Evolutionary conservation across 2,797 vertebrate species (phyloP).

Genomic region (Spea hammondii): DNA sequence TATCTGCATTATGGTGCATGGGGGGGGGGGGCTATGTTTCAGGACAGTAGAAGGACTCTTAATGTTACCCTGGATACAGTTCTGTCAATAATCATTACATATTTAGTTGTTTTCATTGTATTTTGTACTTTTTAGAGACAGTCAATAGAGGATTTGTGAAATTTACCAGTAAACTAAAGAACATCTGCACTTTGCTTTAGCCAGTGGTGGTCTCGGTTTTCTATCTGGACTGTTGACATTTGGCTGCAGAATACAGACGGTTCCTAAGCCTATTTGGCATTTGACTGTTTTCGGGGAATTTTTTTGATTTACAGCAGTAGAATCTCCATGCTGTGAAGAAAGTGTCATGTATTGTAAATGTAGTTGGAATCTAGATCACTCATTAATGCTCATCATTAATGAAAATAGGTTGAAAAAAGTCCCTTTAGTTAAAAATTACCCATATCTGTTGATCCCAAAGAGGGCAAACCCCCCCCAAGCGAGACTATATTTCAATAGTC

Average conservation of each 20-base stretch:
- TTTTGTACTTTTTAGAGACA: slow-evolving; percentile 32
- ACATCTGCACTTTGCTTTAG: slow-evolving; percentile 32
- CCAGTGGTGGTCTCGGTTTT: slow-evolving; percentile 46
- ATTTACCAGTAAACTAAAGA: slow-evolving; percentile 34
- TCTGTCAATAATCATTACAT: slow-evolving; percentile 4
- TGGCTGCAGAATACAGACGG: slow-evolving; percentile 9
- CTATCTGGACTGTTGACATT: slow-evolving; percentile 26
- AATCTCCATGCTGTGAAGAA: slow-evolving; percentile 40
- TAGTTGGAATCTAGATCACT: too few species aligned
- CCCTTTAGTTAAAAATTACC: too few species aligned
- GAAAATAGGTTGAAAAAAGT: too few species aligned
- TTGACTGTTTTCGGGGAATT: slow-evolving; percentile 26
- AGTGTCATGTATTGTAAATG: neutral
- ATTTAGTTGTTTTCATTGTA: slow-evolving; percentile 25
- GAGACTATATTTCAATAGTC: too few species aligned
- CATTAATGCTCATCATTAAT: too few species aligned
- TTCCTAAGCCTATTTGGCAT: slow-evolving; percentile 20
- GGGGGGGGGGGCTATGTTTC: neutral
- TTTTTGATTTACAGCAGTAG: slow-evolving; percentile 23
- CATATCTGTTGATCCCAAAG: too few species aligned
- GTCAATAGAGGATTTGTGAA: slow-evolving; percentile 44
- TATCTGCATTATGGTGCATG: neutral
- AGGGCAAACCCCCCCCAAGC: too few species aligned
- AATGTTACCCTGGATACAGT: neutral
- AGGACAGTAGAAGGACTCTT: neutral